Evolutionary conservation across 2,888 invertebrate genomes (phyloP), one percentile per base, ranked within the genome.

Genomic region (Halocaridina rubra): DNA sequence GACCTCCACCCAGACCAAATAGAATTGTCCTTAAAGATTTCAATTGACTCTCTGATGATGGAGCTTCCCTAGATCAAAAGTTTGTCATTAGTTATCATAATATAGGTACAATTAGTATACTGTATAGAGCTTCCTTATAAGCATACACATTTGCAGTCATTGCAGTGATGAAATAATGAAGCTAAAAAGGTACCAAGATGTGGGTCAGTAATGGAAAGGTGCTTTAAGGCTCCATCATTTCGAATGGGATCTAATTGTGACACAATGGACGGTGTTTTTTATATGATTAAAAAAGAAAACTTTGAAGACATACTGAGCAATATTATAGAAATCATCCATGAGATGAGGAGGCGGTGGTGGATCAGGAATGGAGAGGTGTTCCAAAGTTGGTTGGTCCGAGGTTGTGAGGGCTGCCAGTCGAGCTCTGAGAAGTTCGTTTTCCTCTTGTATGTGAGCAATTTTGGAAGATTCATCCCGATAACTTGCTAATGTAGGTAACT

Each of bases 281-380:
- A n/a, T n/a, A n/a, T n/a, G n/a, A n/a, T n/a, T n/a, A n/a, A n/a
- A n/a, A n/a, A n/a, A n/a, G n/a, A n/a, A n/a, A n/a, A n/a, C n/a
- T n/a, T n/a, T n/a, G n/a, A n/a, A 84, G 80, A 90, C 91, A 90
- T 94, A 97, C 90, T 96, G 94, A 10, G 97, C 96, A 88, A 97
- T 95, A 27, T 96, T 95, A 90, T 95, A 96, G 92, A 97, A 97
- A 91, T 97, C 97, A 91, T 97, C 97, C 89, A 97, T 94, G 53
- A 97, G 93, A 82, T 96, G 96, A 7, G 94, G 91, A 0, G 96
- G 95, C 0, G 88, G 79, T 3, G 85, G 85, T 7, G 81, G 86
- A 27, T 76, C 86, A 19, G 87, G 80, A 10, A 69, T 67, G 16
- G 39, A 57, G 0, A 77, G 72, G n/a, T 71, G 82, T 29, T 77